Evolutionary conservation across 2,797 vertebrate species (phyloP).

Genomic region (Oreochromis mossambicus): DNA sequence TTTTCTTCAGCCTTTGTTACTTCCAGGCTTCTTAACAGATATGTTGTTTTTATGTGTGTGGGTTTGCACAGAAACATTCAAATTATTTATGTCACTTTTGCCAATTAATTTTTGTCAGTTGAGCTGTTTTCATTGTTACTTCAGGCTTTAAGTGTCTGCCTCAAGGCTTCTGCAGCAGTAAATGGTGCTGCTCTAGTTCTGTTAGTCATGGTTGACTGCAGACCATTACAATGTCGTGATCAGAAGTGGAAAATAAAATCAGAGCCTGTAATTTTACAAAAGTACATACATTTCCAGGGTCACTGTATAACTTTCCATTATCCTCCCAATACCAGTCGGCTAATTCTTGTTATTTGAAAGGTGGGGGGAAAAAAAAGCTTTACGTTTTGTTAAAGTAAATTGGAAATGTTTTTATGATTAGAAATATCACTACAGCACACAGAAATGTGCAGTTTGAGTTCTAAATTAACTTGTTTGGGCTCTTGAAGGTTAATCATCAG

Average conservation of each 20-base stretch:
- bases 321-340: neutral
- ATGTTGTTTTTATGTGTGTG: neutral
- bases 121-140: neutral
- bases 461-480: neutral
- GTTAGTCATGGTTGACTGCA: neutral
- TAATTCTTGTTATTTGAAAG: neutral
- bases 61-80: neutral
- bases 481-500: neutral
- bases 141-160: neutral
- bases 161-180: neutral
- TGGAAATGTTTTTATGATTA: neutral
- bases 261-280: neutral
- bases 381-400: neutral
- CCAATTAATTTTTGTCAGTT: neutral
- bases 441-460: neutral
- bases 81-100: neutral
- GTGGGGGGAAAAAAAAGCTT: fast-evolving
- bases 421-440: neutral
- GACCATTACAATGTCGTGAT: neutral
- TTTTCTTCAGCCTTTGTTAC: neutral
- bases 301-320: neutral
- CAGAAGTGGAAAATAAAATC: neutral
- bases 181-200: neutral
- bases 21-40: fast-evolving
- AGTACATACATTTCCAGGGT: neutral